Evolutionary conservation across 2,113 vertebrate species (phyloP).

Genomic region (Eptesicus fuscus): DNA sequence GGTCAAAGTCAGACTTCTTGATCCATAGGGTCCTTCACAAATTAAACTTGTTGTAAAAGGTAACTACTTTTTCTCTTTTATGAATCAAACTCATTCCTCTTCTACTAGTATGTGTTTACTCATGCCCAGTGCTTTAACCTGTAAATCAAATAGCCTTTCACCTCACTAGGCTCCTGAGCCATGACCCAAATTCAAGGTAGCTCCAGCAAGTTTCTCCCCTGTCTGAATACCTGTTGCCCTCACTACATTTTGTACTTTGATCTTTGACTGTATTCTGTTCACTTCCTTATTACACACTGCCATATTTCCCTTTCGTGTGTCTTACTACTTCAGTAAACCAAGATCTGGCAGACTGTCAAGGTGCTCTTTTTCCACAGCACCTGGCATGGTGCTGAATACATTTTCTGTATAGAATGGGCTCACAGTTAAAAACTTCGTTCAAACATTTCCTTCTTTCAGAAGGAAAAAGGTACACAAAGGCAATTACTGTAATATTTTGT

Average conservation of each 20-base stretch:
- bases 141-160: rapidly evolving
- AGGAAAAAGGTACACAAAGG: neutral
- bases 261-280: neutral
- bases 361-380: neutral
- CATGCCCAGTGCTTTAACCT: neutral
- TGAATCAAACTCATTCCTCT: neutral
- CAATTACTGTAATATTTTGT: neutral
- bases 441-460: neutral
- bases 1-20: neutral
- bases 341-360: neutral
- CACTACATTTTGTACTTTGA: neutral
- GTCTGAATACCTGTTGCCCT: neutral
- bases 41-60: neutral
- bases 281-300: neutral
- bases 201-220: neutral
- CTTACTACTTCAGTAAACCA: neutral
- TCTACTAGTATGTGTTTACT: neutral
- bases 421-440: neutral
- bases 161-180: neutral
- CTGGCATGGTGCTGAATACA: neutral
- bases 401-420: neutral
- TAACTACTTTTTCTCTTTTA: neutral
- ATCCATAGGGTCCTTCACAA: neutral
- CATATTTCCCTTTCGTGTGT: neutral
- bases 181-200: neutral